Percentiles rank a stretch among this genome's conserved stretches.
phyloP scores from a whole-genome alignment of 2,888 invertebrate genomes.

The Pediacus dermestoides region DNA sequence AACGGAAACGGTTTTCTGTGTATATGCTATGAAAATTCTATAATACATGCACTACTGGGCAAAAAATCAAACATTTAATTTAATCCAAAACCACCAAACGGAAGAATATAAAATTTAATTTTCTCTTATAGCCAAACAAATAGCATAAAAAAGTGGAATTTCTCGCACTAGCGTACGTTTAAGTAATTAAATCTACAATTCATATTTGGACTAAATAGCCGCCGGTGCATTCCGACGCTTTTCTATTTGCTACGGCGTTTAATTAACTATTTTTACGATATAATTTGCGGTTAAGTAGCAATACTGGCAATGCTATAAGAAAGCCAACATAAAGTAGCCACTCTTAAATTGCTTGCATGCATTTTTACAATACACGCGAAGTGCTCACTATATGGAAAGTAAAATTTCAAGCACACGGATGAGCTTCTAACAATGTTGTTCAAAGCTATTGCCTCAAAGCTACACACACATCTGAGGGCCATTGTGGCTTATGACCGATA shows the following conservation, averaged over 20 bases:
- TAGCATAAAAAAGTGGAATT: too few species aligned
- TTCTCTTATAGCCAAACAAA: too few species aligned
- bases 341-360: constrained; percentile 29
- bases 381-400: constrained; percentile 18
- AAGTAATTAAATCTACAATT: too few species aligned
- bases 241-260: too few species aligned
- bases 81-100: too few species aligned
- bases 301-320: constrained; percentile 17
- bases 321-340: constrained; percentile 18
- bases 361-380: constrained; percentile 26
- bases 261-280: constrained; percentile 24
- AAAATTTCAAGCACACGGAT: constrained; percentile 13
- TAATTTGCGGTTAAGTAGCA: constrained; percentile 29
- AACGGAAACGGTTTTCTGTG: constrained; percentile 14
- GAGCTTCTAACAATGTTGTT: constrained; percentile 19
- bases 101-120: too few species aligned
- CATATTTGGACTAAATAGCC: too few species aligned
- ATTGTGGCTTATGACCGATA: constrained; percentile 12
- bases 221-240: too few species aligned
- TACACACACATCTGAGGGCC: constrained; percentile 6
- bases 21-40: constrained; percentile 4
- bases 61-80: too few species aligned
- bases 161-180: too few species aligned
- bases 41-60: too few species aligned
- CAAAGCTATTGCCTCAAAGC: constrained; percentile 13